Percentiles rank a stretch among this genome's conserved stretches.
Evolutionary conservation across 1,140 invertebrate genomes (phyloP).

Genomic region (Polypedilum pembai): DNA sequence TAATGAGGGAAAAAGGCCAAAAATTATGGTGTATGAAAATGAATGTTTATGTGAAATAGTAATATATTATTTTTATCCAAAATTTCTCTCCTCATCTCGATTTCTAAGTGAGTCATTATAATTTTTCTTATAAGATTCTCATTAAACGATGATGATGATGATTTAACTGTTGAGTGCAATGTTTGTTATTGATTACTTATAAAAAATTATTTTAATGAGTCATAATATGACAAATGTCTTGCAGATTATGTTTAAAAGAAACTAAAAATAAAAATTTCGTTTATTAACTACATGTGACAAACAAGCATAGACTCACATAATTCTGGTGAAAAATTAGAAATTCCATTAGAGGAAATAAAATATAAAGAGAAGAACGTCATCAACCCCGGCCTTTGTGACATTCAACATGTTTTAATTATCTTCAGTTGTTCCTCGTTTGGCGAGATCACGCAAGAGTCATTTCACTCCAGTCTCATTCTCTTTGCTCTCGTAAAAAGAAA

Average conservation of each 20-base stretch:
- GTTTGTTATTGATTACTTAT: too few relatives aligned
- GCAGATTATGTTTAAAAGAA: too few relatives aligned
- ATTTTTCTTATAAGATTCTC: not conserved
- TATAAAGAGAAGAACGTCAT: not conserved
- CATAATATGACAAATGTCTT: too few relatives aligned
- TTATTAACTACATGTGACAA: too few relatives aligned
- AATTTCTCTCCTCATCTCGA: not conserved
- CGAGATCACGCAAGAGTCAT: not conserved
- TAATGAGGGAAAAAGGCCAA: not conserved
- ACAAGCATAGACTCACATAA: too few relatives aligned
- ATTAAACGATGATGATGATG: too few relatives aligned
- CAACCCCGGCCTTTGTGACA: not conserved
- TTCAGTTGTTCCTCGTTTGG: not conserved
- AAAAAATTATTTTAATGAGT: too few relatives aligned
- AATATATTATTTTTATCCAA: conserved; percentile 1
- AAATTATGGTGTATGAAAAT: not conserved
- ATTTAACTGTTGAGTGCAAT: too few relatives aligned
- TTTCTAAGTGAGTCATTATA: conserved; percentile 5
- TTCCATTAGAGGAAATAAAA: not conserved
- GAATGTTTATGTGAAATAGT: not conserved
- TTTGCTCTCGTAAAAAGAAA: not conserved
- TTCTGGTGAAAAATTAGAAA: too few relatives aligned
- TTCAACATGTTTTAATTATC: conserved; percentile 19
- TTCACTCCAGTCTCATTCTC: conserved; percentile 3
- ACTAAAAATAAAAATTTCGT: too few relatives aligned